Conservation (phyloP, 2,888 invertebrate species). For the Drosophila falleni region DNA sequence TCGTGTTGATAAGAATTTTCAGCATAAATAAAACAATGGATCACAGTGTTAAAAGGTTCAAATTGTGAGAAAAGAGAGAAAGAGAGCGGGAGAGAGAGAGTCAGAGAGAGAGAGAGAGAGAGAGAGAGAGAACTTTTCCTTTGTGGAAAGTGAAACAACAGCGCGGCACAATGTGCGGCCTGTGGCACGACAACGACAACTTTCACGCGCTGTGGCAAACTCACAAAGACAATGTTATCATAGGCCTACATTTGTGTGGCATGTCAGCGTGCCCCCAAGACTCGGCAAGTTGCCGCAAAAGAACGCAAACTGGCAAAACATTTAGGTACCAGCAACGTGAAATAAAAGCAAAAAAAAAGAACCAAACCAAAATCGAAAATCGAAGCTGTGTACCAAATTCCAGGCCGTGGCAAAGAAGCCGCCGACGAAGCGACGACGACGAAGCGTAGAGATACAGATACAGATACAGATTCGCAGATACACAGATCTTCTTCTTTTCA, state of each 20-base stretch:
- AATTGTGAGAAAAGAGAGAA: not conserved
- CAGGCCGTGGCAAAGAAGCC: constrained; percentile 70
- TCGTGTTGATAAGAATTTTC: constrained; percentile 52
- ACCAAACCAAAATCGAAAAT: constrained; percentile 16
- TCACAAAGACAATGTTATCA: constrained; percentile 72
- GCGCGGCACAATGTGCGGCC: constrained; percentile 35
- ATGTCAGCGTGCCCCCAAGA: constrained; percentile 33
- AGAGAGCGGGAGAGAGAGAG: not conserved
- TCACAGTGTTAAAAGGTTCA: constrained; percentile 22
- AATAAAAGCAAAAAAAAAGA: constrained; percentile 34
- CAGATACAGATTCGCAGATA: constrained; percentile 45
- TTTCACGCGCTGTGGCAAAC: constrained; percentile 66
- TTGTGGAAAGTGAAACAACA: constrained; percentile 42
- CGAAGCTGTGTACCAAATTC: constrained; percentile 62
- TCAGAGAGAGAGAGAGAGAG: not conserved
- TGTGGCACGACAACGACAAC: constrained; percentile 67
- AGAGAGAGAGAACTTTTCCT: not conserved
- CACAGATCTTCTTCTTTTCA: constrained; percentile 27
- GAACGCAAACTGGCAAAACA: constrained; percentile 51
- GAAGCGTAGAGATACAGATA: constrained; percentile 47
- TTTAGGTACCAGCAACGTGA: constrained; percentile 61
- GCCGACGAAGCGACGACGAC: constrained; percentile 23
- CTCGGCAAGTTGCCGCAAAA: constrained; percentile 49
- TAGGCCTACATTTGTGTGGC: constrained; percentile 77
- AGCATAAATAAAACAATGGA: constrained; percentile 57